phyloP scores from a whole-genome alignment of 1,140 invertebrate species.

The Rhopalosiphum padi region DNA sequence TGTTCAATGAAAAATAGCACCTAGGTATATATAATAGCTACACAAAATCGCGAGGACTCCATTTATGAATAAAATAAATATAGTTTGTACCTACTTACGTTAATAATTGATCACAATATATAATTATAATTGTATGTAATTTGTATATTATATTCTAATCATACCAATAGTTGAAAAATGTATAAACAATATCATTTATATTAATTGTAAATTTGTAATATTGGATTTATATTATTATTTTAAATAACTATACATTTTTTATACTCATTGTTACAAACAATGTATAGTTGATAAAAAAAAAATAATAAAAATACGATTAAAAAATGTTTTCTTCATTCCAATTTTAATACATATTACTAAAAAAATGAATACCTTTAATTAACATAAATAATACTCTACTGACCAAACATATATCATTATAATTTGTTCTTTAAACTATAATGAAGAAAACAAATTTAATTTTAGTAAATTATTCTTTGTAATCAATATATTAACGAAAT shows the following conservation, averaged over 20 bases:
- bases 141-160: background rate
- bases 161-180: background rate
- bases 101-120: conserved; percentile 16
- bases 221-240: background rate
- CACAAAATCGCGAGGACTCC: background rate
- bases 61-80: background rate
- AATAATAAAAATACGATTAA: background rate
- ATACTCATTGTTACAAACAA: background rate
- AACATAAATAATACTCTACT: background rate
- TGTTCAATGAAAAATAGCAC: conserved; percentile 12
- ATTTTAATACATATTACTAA: background rate
- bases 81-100: background rate
- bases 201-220: background rate
- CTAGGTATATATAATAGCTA: background rate
- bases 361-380: background rate
- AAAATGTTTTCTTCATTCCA: background rate
- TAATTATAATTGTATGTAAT: background rate
- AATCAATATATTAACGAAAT: conserved; percentile 16
- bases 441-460: background rate
- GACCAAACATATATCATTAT: background rate
- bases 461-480: background rate
- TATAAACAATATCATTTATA: too few relatives aligned
- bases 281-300: background rate
- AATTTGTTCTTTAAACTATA: background rate
- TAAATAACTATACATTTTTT: background rate